Base-by-base conservation (phyloP, 2,113 vertebrate genomes). In the Brachyhypopomus gauderio region DNA sequence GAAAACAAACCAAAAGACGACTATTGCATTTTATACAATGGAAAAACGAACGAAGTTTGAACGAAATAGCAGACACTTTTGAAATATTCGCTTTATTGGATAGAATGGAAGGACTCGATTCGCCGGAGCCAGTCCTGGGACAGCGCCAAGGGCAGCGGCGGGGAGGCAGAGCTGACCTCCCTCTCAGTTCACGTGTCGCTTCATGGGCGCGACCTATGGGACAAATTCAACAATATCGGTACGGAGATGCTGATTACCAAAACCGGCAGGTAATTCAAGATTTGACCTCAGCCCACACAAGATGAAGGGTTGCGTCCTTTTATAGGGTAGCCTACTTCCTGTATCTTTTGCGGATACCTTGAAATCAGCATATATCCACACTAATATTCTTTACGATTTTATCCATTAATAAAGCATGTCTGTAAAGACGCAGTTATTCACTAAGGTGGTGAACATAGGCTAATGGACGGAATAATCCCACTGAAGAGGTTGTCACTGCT, bases 171-270 rank as follows among this genome's bases (percentile, higher is more conserved):
- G 55, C 2, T 84, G 22, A 80, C 79, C 60, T 78, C 83, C 3
- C 85, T 79, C 25, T 78, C 83, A 16, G 82, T 86, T 38, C 78
- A 84, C 11, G 88, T 77, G 5, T 83, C 82, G 3, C 87, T 89
- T 45, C 86, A 90, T 76, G 84, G 87, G 27, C 83, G 77, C 20
- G 87, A 88, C 41, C 83, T 89, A 1, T 89, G 89, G 88, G 83
- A 87, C 25, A 86, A 79, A 80, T 90, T 91, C 80, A 79, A 77
- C 52, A 30, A 19, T 9, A 63, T 86, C 11, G 89, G 86, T 20
- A 91, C 88, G 1, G 88, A 91, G 85, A 91, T 89, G 89, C 88
- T 89, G 52, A 87, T 91, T n/a, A 91, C 87, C 55, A 90, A 90
- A 83, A 84, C 84, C 16, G 86, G 88, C 27, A 87, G 90, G 89